Conservation (phyloP, 2,113 vertebrate genomes). For the Brachyistius frenatus region DNA sequence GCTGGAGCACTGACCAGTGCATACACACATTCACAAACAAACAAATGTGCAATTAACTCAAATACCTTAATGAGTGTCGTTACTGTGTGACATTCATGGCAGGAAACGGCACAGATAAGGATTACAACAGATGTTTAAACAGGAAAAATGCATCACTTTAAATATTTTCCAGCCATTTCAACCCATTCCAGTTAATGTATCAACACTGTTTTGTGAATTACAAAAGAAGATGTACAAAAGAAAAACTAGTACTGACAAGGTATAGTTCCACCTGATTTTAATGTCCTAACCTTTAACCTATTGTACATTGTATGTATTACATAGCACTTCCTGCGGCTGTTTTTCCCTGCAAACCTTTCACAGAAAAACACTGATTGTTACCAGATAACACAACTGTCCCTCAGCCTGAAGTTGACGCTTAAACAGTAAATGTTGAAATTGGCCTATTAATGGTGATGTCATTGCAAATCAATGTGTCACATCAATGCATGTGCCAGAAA, state of each 20-base stretch:
- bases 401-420: constrained; percentile 34
- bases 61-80: constrained; percentile 77
- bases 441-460: constrained; percentile 54
- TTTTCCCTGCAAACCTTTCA: constrained; percentile 27
- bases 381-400: constrained; percentile 50
- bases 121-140: constrained; percentile 56
- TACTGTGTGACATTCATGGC: constrained; percentile 68
- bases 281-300: constrained; percentile 55
- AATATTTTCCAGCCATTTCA: not conserved
- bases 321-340: not conserved
- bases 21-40: constrained; percentile 22
- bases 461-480: constrained; percentile 63
- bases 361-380: constrained; percentile 42
- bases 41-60: constrained; percentile 65
- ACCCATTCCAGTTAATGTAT: constrained; percentile 24
- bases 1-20: constrained; percentile 48
- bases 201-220: constrained; percentile 5
- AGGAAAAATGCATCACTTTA: constrained; percentile 56
- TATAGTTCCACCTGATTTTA: constrained; percentile 28
- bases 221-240: constrained; percentile 15
- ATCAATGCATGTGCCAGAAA: constrained; percentile 38
- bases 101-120: constrained; percentile 47
- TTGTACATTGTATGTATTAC: constrained; percentile 34
- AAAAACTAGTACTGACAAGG: constrained; percentile 13
- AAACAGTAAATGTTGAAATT: constrained; percentile 51